phyloP scores from a whole-genome alignment of 2,888 invertebrate species.

The Heliconius aoede region DNA sequence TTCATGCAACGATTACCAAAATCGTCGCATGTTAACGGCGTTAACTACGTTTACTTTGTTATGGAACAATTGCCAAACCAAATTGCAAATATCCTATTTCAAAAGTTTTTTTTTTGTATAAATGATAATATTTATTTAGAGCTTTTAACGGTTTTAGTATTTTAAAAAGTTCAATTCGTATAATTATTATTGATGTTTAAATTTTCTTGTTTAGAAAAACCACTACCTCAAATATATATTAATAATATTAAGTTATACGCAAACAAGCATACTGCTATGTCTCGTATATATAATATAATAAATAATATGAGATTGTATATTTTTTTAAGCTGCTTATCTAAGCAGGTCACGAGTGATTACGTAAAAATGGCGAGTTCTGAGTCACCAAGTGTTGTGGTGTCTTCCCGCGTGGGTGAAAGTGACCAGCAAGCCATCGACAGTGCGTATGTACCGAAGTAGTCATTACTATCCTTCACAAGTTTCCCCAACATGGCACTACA shows the following conservation, averaged over 20 bases:
- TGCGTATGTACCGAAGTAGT: not conserved
- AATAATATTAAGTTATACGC: not conserved
- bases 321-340: constrained; percentile 30
- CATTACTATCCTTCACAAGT: constrained; percentile 53
- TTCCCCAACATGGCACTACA: constrained; percentile 59
- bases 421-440: constrained; percentile 39
- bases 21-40: constrained; percentile 20
- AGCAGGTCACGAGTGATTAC: constrained; percentile 60
- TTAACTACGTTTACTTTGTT: not conserved
- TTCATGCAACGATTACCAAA: constrained; percentile 26
- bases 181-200: not conserved
- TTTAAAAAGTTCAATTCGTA: not conserved
- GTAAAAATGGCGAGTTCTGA: constrained; percentile 55
- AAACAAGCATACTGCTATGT: not conserved
- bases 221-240: not conserved
- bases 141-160: not conserved
- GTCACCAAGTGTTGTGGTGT: constrained; percentile 39
- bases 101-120: not conserved
- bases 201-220: not conserved
- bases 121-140: not conserved
- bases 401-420: constrained; percentile 64
- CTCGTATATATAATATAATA: not conserved
- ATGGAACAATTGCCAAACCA: constrained; percentile 13
- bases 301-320: not conserved
- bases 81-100: constrained; percentile 21